phyloP scores from a whole-genome alignment of 2,888 invertebrate species.

The Drosophila pseudotakahashii region DNA sequence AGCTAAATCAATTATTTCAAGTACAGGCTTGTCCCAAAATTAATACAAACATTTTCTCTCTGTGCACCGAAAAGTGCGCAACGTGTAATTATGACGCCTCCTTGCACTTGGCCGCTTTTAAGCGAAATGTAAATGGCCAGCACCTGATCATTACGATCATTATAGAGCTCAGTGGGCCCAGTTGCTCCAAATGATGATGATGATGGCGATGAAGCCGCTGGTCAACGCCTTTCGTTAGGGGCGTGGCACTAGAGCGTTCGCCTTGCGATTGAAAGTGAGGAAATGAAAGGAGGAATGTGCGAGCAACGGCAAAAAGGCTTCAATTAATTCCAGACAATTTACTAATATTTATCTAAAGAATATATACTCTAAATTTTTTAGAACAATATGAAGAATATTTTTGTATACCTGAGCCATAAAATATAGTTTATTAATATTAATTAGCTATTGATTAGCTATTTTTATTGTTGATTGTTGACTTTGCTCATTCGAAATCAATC shows the following conservation, averaged over 20 bases:
- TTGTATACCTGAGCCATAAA: not conserved
- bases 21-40: no score
- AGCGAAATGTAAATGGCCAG: conserved; percentile 27
- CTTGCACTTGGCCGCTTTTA: conserved; percentile 11
- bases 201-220: conserved; percentile 7
- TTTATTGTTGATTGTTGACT: no score
- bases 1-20: no score
- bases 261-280: not conserved
- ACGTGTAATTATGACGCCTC: conserved; percentile 40
- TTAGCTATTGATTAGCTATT: no score
- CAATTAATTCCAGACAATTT: not conserved
- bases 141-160: conserved; percentile 41
- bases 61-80: conserved; percentile 19
- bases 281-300: not conserved
- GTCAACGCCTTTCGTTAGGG: conserved; percentile 9
- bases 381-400: not conserved
- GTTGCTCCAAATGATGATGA: conserved; percentile 3
- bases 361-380: no score
- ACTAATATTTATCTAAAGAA: not conserved
- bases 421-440: no score
- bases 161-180: conserved; percentile 10
- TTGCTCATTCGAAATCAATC: no score
- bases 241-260: conserved; percentile 7
- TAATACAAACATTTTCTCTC: no score
- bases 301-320: not conserved